Conservation (phyloP, 2,113 vertebrate genomes). For the Nyctibius bracteatus region DNA sequence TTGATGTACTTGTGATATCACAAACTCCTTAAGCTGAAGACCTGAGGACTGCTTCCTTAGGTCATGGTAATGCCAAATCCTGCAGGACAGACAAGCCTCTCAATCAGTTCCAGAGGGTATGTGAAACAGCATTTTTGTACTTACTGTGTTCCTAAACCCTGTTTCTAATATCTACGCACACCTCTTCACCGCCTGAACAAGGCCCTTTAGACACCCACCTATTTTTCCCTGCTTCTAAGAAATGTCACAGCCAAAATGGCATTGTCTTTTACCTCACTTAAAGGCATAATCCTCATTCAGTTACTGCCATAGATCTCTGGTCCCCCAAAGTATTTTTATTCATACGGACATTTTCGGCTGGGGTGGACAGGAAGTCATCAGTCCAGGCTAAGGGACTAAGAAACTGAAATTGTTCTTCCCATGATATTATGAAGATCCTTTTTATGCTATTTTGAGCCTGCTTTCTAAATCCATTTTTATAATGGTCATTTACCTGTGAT, state of each 20-base stretch:
- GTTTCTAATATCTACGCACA: background rate
- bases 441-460: background rate
- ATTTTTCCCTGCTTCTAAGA: background rate
- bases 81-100: background rate
- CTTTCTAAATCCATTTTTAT: background rate
- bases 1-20: background rate
- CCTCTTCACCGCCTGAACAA: background rate
- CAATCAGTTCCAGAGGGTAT: background rate
- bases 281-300: background rate
- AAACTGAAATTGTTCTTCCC: background rate
- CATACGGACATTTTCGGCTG: background rate
- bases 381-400: background rate
- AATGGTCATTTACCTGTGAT: background rate
- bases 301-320: background rate
- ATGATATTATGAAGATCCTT: background rate
- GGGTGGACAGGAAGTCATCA: background rate
- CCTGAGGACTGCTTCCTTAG: background rate
- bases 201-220: background rate
- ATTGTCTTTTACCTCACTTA: background rate
- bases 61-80: background rate
- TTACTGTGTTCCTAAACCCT: background rate
- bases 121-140: background rate
- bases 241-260: background rate
- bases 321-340: background rate
- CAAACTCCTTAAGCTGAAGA: too few species aligned